phyloP scores from a whole-genome alignment of 2,888 invertebrate genomes.

The Rhyacophila evoluta region DNA sequence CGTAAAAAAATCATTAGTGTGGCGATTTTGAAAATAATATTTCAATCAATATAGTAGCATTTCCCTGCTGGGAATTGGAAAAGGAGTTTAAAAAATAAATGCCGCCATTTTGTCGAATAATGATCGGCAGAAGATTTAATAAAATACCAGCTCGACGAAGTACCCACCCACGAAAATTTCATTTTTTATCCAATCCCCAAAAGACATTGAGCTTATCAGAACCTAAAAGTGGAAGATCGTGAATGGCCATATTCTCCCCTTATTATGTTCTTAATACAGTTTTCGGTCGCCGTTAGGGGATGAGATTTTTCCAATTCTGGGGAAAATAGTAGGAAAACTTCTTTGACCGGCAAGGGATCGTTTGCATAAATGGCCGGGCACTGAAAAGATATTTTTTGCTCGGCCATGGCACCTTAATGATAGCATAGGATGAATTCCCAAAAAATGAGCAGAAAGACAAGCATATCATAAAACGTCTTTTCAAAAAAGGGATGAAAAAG shows the following conservation, averaged over 20 bases:
- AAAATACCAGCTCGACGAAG: background rate
- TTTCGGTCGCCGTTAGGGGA: conserved; percentile 7
- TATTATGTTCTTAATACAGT: conserved; percentile 22
- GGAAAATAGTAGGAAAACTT: conserved; percentile 18
- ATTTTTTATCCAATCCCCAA: background rate
- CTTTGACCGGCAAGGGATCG: conserved; percentile 6
- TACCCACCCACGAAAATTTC: background rate
- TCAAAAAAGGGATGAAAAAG: background rate
- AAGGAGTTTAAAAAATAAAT: too few relatives aligned
- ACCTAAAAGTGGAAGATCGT: conserved; percentile 6
- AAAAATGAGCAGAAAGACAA: background rate
- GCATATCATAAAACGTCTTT: background rate
- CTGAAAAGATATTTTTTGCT: background rate
- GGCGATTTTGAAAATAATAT: too few relatives aligned
- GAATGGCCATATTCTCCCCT: conserved; percentile 10
- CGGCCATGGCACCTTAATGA: background rate
- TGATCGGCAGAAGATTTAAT: background rate
- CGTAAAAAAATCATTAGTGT: too few relatives aligned
- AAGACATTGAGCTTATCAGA: conserved; percentile 19
- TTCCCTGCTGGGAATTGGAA: too few relatives aligned
- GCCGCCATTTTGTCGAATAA: too few relatives aligned
- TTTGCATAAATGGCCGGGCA: conserved; percentile 8
- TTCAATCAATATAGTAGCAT: too few relatives aligned
- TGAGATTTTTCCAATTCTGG: conserved; percentile 4
- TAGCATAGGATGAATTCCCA: background rate